Evolutionary conservation across 2,113 vertebrate species (phyloP).

Genomic region (Salvelinus namaycush): DNA sequence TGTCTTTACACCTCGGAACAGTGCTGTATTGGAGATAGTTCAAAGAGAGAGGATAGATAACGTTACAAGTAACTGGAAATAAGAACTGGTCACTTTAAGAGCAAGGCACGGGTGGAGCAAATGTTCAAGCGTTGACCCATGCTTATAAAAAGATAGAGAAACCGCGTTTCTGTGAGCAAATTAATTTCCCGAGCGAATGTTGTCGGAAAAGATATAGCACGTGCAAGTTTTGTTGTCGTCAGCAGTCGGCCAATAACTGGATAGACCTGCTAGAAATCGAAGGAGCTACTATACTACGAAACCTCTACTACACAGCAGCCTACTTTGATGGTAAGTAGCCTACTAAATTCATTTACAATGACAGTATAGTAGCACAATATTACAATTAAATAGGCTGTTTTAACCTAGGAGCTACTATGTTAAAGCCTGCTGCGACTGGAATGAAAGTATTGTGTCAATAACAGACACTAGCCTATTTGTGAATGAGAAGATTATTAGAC

Average conservation of each 20-base stretch:
- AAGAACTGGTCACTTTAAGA: conserved; percentile 41
- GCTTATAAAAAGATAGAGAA: conserved; percentile 56
- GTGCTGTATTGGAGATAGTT: not conserved
- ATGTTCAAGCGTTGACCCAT: conserved; percentile 9
- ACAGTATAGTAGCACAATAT: no score
- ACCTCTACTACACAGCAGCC: not conserved
- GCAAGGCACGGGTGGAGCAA: conserved; percentile 49
- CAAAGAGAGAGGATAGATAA: not conserved
- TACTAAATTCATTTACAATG: no score
- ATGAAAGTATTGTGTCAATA: no score
- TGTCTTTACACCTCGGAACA: not conserved
- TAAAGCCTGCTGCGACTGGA: no score
- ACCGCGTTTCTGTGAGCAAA: conserved; percentile 55
- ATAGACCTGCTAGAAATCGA: not conserved
- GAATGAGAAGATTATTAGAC: no score
- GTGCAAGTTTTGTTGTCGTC: not conserved
- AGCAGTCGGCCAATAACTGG: not conserved
- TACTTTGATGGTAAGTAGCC: not conserved
- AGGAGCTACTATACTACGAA: not conserved
- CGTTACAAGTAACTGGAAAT: conserved; percentile 10
- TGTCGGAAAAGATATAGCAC: conserved; percentile 56
- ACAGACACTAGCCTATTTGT: no score
- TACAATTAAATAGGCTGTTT: no score
- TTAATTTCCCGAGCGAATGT: conserved; percentile 40
- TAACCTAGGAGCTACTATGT: no score